A percentile compares a stretch with the other conserved stretches of the same genome.
phyloP scores from a whole-genome alignment of 2,888 invertebrate species.

The Lysandra coridon region DNA sequence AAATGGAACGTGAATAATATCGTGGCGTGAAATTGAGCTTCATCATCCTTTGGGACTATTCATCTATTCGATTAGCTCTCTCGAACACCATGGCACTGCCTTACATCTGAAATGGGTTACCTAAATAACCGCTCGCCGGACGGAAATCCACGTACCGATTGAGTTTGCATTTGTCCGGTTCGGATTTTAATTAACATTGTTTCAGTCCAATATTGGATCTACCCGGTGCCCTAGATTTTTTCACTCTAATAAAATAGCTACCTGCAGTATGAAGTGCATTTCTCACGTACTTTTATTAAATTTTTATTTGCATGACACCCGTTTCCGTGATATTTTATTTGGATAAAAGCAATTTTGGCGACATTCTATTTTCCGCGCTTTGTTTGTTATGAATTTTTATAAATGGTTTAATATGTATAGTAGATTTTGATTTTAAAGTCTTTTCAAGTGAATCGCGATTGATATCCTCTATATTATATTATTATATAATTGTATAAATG shows the following conservation, averaged over 20 bases:
- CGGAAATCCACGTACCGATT: constrained; percentile 58
- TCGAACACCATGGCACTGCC: constrained; percentile 53
- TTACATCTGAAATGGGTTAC: constrained; percentile 68
- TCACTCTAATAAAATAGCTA: constrained; percentile 26
- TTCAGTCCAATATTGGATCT: constrained; percentile 42
- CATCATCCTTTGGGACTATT: constrained; percentile 48
- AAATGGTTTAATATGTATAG: background rate
- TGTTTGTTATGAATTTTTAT: background rate
- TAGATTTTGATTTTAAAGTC: background rate
- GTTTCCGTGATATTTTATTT: background rate
- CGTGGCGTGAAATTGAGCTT: constrained; percentile 27
- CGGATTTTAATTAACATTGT: constrained; percentile 63
- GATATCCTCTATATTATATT: background rate
- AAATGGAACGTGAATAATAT: constrained; percentile 28
- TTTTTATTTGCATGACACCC: background rate
- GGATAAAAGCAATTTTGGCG: background rate
- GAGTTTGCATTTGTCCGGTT: constrained; percentile 59
- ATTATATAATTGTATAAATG: too few species aligned
- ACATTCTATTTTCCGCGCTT: background rate
- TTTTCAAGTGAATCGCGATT: background rate
- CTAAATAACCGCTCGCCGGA: constrained; percentile 66
- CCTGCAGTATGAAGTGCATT: constrained; percentile 8
- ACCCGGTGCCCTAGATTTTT: constrained; percentile 42
- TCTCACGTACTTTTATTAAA: constrained; percentile 1
- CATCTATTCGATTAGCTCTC: constrained; percentile 59